phyloP scores from a whole-genome alignment of 2,888 invertebrate species.

The Zonitis immaculata region DNA sequence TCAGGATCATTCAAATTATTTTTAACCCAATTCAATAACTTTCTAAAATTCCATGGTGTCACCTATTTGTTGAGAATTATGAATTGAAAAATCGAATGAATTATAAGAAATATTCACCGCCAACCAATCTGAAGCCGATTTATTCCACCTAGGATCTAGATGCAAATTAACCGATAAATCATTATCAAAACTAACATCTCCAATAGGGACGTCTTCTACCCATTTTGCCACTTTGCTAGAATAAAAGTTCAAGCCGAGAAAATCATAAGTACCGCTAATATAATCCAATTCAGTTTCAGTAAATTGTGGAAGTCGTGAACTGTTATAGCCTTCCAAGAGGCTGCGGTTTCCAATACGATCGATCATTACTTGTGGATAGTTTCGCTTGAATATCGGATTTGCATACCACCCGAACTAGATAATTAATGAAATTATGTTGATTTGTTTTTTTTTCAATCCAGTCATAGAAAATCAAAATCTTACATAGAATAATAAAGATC shows the following conservation, averaged over 20 bases:
- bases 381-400: conserved; percentile 53
- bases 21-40: conserved; percentile 52
- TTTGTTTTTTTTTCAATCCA: no score
- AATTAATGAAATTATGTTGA: no score
- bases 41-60: conserved; percentile 58
- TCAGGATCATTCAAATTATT: conserved; percentile 48
- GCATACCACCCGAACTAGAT: conserved; percentile 31
- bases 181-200: conserved; percentile 20
- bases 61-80: conserved; percentile 24
- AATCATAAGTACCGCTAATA: conserved; percentile 53
- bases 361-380: conserved; percentile 52
- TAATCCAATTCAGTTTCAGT: conserved; percentile 46
- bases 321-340: conserved; percentile 47
- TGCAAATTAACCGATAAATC: conserved; percentile 9
- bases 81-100: not conserved
- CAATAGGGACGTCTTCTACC: conserved; percentile 44
- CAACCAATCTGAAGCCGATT: conserved; percentile 7
- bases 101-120: not conserved
- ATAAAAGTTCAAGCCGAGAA: conserved; percentile 59
- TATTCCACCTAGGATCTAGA: conserved; percentile 13
- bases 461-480: not conserved
- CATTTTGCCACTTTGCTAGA: conserved; percentile 47
- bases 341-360: conserved; percentile 50
- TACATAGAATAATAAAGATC: conserved; percentile 36
- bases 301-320: conserved; percentile 53